These are phyloP conservation scores for Xenus cinereus DNA, from an alignment of 2,113 vertebrate genomes.

Conservation along the genomic window DNA sequence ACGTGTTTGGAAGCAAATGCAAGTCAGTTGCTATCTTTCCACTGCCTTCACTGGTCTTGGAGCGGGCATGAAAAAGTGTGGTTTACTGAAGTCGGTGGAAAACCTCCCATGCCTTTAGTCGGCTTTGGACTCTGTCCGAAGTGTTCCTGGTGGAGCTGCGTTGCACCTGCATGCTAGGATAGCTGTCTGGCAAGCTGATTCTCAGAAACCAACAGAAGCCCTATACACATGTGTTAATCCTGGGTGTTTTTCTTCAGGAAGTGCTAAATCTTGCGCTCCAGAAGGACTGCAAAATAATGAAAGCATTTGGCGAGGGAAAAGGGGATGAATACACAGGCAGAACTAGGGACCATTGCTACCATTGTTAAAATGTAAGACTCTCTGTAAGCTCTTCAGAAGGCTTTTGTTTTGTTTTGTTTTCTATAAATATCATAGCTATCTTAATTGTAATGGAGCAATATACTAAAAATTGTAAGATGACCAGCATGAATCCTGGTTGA, in stretches of 20 bases:
- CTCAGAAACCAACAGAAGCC: slow-evolving; percentile 22
- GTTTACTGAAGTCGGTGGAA: neutral
- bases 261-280: neutral
- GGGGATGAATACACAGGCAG: neutral
- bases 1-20: neutral
- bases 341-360: neutral
- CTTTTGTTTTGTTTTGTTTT: neutral
- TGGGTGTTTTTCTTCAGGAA: slow-evolving; percentile 4
- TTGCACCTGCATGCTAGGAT: neutral
- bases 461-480: neutral
- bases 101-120: neutral
- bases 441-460: neutral
- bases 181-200: neutral
- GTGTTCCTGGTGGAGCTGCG: neutral
- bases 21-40: neutral
- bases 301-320: neutral
- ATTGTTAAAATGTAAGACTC: neutral
- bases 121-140: neutral
- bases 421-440: neutral
- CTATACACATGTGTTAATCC: neutral
- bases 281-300: neutral
- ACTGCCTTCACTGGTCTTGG: neutral
- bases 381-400: neutral
- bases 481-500: neutral
- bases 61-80: neutral